Evolutionary conservation across 2,797 vertebrate genomes (phyloP).

Genomic region (Pangasius larnaudii): DNA sequence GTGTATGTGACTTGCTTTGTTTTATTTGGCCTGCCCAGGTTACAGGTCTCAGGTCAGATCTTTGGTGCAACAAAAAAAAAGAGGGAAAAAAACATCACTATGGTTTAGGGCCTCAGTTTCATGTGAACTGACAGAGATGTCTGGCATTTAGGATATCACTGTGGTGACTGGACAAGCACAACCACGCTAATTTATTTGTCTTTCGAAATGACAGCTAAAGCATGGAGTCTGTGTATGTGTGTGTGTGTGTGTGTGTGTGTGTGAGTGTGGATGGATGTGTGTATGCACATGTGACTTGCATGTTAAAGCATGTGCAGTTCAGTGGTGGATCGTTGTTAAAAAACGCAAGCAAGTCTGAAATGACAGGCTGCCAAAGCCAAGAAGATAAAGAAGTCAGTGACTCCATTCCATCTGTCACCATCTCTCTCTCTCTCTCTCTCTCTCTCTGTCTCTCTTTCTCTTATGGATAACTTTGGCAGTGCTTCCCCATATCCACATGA

Average conservation of each 20-base stretch:
- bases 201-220: conserved; percentile 35
- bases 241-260: neutral
- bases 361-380: conserved; percentile 66
- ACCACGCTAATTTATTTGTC: conserved; percentile 38
- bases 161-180: conserved; percentile 27
- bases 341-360: conserved; percentile 49
- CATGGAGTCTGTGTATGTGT: conserved; percentile 17
- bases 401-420: conserved; percentile 70
- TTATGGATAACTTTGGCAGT: conserved; percentile 59
- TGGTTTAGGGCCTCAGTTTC: neutral
- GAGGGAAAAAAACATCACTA: neutral
- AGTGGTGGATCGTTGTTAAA: conserved; percentile 34
- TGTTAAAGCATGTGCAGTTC: conserved; percentile 44
- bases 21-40: neutral
- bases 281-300: conserved; percentile 32
- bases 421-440: conserved; percentile 23
- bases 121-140: conserved; percentile 18
- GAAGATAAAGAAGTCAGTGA: conserved; percentile 66
- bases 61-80: neutral
- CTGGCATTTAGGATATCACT: conserved; percentile 29
- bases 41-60: neutral
- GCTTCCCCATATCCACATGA: conserved; percentile 61
- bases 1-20: neutral
- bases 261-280: conserved; percentile 35
- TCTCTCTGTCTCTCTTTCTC: conserved; percentile 4